These are phyloP conservation scores for Triplophysa rosa DNA, from an alignment of 2,113 vertebrate genomes.

Conservation along the genomic window DNA sequence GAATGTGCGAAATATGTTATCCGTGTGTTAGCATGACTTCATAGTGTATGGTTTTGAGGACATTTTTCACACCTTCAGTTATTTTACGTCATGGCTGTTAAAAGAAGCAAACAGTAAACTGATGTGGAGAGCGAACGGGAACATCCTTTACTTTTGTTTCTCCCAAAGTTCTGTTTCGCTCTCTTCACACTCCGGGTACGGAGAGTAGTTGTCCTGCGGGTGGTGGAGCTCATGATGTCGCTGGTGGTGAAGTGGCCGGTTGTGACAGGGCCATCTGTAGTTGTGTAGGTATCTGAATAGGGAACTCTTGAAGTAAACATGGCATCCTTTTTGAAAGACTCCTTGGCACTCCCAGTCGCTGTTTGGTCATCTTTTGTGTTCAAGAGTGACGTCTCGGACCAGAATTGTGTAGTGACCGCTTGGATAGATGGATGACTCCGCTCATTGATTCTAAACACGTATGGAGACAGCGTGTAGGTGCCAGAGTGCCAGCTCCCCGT, in stretches of 20 bases:
- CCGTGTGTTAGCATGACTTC: background rate
- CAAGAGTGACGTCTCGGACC: conserved; percentile 55
- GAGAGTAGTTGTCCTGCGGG: conserved; percentile 69
- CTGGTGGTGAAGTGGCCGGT: conserved; percentile 42
- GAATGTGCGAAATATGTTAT: background rate
- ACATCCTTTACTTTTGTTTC: conserved; percentile 26
- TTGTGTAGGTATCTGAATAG: background rate
- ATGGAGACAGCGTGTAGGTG: conserved; percentile 64
- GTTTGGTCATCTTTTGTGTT: conserved; percentile 42
- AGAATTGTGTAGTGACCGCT: conserved; percentile 52
- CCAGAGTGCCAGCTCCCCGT: conserved; percentile 69
- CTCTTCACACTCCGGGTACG: conserved; percentile 73
- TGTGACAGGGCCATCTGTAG: conserved; percentile 25
- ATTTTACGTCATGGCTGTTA: conserved; percentile 48
- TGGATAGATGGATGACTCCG: conserved; percentile 48
- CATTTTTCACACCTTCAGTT: conserved; percentile 24
- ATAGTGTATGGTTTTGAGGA: background rate
- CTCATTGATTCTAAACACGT: conserved; percentile 53
- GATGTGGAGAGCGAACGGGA: conserved; percentile 12
- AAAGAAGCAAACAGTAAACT: conserved; percentile 31
- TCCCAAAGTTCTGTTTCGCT: conserved; percentile 57
- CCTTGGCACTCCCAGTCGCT: background rate
- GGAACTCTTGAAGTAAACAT: conserved; percentile 35
- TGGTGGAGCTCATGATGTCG: conserved; percentile 47
- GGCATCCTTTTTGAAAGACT: conserved; percentile 28